Evolutionary conservation across 2,888 invertebrate species (phyloP).

Genomic region (Drepanosiphum platanoidis): DNA sequence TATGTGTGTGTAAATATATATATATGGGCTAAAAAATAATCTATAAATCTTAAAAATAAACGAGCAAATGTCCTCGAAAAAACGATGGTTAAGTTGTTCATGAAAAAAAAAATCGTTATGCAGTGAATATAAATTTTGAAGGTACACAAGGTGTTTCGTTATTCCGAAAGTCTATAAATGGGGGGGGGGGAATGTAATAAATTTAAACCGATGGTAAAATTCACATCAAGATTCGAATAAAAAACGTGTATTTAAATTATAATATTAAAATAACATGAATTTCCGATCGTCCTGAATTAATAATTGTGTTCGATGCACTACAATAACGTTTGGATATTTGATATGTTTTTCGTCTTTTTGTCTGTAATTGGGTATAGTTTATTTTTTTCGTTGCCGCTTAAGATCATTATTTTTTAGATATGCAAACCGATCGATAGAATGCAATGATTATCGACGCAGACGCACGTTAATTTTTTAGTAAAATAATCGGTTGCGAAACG

Average conservation of each 20-base stretch:
- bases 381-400: too few species aligned
- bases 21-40: conserved; percentile 36
- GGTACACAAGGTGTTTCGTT: neutral
- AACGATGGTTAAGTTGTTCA: conserved; percentile 5
- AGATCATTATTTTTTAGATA: too few species aligned
- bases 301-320: neutral
- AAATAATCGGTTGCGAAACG: too few species aligned
- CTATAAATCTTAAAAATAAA: conserved; percentile 49
- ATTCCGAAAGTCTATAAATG: conserved; percentile 14
- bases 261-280: neutral
- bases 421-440: too few species aligned
- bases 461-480: too few species aligned
- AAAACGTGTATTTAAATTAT: neutral
- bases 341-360: too few species aligned
- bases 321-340: too few species aligned
- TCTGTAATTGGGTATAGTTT: too few species aligned
- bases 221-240: neutral
- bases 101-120: conserved; percentile 24
- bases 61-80: conserved; percentile 26
- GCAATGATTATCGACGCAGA: too few species aligned
- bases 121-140: conserved; percentile 5
- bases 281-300: neutral
- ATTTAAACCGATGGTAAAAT: conserved; percentile 7
- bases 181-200: neutral
- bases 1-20: too few species aligned